Percentiles rank a stretch among this genome's conserved stretches.
These are phyloP conservation scores for Metellina segmentata DNA, from an alignment of 2,888 invertebrate species.

Conservation along the genomic window DNA sequence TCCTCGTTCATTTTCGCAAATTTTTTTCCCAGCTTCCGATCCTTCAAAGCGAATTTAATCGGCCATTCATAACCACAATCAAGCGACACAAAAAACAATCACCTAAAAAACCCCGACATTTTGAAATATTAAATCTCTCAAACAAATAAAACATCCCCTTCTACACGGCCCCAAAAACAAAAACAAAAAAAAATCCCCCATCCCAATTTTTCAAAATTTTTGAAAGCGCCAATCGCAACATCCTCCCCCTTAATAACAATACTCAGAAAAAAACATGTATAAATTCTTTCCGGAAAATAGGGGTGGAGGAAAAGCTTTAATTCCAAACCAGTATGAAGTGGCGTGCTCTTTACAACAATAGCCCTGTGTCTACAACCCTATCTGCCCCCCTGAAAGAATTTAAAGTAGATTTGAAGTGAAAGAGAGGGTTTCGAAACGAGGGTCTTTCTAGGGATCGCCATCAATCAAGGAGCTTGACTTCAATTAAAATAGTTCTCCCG, in stretches of 20 bases:
- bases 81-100: neutral
- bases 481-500: constrained; percentile 75
- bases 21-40: neutral
- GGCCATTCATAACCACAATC: neutral
- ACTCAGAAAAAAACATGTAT: constrained; percentile 25
- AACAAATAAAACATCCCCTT: constrained; percentile 14
- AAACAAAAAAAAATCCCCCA: neutral
- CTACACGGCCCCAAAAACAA: too few species aligned
- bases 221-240: constrained; percentile 50
- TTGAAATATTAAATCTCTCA: neutral
- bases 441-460: constrained; percentile 14
- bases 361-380: constrained; percentile 65
- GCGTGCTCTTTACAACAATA: constrained; percentile 55
- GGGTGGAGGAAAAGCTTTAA: constrained; percentile 39
- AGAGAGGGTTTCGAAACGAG: neutral
- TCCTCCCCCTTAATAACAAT: constrained; percentile 37
- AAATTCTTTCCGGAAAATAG: constrained; percentile 24
- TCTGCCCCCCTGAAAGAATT: constrained; percentile 63
- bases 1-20: neutral
- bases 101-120: neutral
- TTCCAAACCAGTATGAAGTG: constrained; percentile 69
- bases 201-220: constrained; percentile 62
- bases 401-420: constrained; percentile 56
- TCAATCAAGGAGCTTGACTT: constrained; percentile 74
- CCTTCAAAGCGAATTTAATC: neutral